Conservation (phyloP, 2,797 vertebrate genomes). For the Pseudopleuronectes americanus region DNA sequence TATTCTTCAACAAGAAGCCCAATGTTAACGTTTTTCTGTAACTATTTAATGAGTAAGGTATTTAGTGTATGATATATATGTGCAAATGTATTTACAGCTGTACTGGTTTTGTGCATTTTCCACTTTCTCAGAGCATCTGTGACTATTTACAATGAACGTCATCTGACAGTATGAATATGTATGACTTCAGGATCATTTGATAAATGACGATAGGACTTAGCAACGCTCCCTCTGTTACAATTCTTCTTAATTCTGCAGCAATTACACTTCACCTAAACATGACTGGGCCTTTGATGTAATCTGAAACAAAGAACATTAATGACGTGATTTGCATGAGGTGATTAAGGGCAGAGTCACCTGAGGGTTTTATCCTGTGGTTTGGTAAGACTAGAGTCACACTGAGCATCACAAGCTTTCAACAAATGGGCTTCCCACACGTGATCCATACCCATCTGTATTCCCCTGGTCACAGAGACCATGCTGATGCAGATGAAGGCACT, state of each 20-base stretch:
- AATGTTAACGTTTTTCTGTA: not conserved
- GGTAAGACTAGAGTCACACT: slow-evolving; percentile 32
- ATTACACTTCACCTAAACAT: slow-evolving; percentile 58
- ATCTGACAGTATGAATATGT: slow-evolving; percentile 63
- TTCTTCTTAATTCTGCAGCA: slow-evolving; percentile 46
- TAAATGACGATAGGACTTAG: slow-evolving; percentile 63
- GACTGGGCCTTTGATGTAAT: slow-evolving; percentile 67
- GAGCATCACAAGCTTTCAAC: slow-evolving; percentile 35
- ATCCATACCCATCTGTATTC: slow-evolving; percentile 17
- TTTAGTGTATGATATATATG: slow-evolving; percentile 2
- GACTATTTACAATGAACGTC: slow-evolving; percentile 56
- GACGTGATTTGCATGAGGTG: slow-evolving; percentile 70
- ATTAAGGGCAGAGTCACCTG: slow-evolving; percentile 65
- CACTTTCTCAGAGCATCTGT: slow-evolving; percentile 49
- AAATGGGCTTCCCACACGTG: slow-evolving; percentile 39
- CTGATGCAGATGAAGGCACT: slow-evolving; percentile 27
- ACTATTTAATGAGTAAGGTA: slow-evolving; percentile 13
- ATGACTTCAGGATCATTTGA: slow-evolving; percentile 57
- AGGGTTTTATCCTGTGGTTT: slow-evolving; percentile 58
- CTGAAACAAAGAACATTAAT: slow-evolving; percentile 65
- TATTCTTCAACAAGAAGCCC: slow-evolving; percentile 1
- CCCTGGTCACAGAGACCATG: slow-evolving; percentile 25
- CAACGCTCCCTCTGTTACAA: slow-evolving; percentile 44
- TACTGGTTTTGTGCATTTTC: slow-evolving; percentile 23
- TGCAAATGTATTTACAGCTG: slow-evolving; percentile 6